These are phyloP conservation scores for Siniperca knerii DNA, from an alignment of 2,113 vertebrate genomes.

Conservation along the genomic window DNA sequence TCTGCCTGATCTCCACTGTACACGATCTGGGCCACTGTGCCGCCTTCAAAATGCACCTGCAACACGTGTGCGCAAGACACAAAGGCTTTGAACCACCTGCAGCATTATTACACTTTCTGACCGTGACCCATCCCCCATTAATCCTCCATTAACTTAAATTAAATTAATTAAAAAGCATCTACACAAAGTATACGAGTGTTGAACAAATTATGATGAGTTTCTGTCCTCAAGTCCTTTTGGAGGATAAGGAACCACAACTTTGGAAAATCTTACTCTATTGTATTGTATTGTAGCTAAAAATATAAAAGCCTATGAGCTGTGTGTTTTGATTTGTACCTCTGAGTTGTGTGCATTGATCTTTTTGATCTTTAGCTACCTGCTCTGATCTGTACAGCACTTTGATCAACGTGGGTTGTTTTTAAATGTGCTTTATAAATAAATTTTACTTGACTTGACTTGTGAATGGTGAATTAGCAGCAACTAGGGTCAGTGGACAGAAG, in stretches of 20 bases:
- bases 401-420: no score
- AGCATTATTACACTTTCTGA: not conserved
- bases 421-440: no score
- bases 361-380: no score
- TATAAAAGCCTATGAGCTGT: no score
- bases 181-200: not conserved
- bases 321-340: no score
- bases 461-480: not conserved
- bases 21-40: constrained; percentile 94
- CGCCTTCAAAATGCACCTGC: constrained; percentile 95
- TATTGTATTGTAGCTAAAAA: not conserved
- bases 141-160: not conserved
- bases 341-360: no score
- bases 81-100: not conserved
- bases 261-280: not conserved
- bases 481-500: not conserved
- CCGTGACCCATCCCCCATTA: not conserved
- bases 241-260: not conserved
- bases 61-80: constrained; percentile 26
- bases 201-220: not conserved
- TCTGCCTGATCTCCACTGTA: constrained; percentile 94
- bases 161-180: not conserved
- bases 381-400: no score
- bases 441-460: not conserved
- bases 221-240: not conserved